Percentiles rank a stretch among this genome's conserved stretches.
Evolutionary conservation across 2,797 vertebrate genomes (phyloP).

Genomic region (Peromyscus melanophrys): DNA sequence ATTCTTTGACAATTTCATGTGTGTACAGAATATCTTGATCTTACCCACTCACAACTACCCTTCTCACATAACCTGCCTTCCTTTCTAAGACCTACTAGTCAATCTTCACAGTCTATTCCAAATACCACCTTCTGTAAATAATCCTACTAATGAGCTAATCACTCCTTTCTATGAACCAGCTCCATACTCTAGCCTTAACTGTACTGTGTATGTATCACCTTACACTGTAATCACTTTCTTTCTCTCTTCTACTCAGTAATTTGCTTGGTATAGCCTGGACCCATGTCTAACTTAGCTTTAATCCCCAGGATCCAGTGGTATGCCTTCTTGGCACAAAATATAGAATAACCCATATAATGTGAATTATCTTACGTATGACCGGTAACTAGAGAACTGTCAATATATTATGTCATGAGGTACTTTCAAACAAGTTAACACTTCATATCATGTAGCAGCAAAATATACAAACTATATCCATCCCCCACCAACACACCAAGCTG

Average conservation of each 20-base stretch:
- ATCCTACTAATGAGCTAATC: background rate
- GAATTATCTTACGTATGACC: conserved; percentile 13
- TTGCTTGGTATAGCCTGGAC: background rate
- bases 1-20: background rate
- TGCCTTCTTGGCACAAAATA: background rate
- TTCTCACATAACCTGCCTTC: background rate
- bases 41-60: background rate
- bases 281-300: conserved; percentile 21
- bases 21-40: background rate
- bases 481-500: background rate
- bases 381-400: background rate
- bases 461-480: background rate
- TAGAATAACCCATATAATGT: background rate
- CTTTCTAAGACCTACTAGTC: background rate
- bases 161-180: background rate
- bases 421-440: conserved; percentile 3
- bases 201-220: background rate
- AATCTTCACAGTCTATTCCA: background rate
- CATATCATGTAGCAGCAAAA: conserved; percentile 7
- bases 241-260: background rate
- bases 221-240: background rate
- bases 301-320: background rate
- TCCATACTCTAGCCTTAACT: background rate
- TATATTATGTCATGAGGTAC: background rate
- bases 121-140: background rate